These are phyloP conservation scores for Cheilosia vulpina DNA, from an alignment of 2,888 invertebrate genomes.

Conservation along the genomic window DNA sequence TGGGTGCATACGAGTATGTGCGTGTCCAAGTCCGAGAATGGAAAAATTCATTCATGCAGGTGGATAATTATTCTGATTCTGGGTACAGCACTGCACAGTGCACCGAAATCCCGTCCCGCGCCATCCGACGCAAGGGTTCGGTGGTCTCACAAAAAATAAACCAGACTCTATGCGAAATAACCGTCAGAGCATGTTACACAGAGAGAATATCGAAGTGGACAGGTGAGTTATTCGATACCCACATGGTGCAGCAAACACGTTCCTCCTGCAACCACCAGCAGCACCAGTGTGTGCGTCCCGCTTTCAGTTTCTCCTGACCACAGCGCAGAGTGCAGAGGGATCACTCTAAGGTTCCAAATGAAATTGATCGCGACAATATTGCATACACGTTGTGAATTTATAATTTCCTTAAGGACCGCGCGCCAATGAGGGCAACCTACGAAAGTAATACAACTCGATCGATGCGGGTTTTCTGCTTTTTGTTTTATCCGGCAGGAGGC, in stretches of 20 bases:
- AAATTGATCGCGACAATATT: slow-evolving; percentile 76
- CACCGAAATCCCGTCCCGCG: slow-evolving; percentile 10
- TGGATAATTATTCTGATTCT: slow-evolving; percentile 69
- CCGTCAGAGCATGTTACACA: slow-evolving; percentile 61
- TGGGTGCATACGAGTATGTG: neutral
- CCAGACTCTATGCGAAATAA: slow-evolving; percentile 74
- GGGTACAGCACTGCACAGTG: slow-evolving; percentile 23
- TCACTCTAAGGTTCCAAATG: slow-evolving; percentile 66
- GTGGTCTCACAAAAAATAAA: slow-evolving; percentile 40
- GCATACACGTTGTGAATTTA: slow-evolving; percentile 75
- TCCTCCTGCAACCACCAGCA: slow-evolving; percentile 39
- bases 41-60: slow-evolving; percentile 69
- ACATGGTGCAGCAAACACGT: slow-evolving; percentile 70
- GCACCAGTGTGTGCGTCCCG: neutral
- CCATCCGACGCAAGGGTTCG: neutral
- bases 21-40: neutral
- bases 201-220: slow-evolving; percentile 70
- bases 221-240: slow-evolving; percentile 74
- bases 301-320: slow-evolving; percentile 32
- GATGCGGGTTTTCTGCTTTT: slow-evolving; percentile 38
- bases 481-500: neutral
- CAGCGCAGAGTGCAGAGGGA: slow-evolving; percentile 35
- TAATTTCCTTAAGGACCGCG: slow-evolving; percentile 70
- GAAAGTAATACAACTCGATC: slow-evolving; percentile 40
- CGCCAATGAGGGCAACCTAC: slow-evolving; percentile 64